These are phyloP conservation scores for Archips xylosteana DNA, from an alignment of 2,888 invertebrate species.

Conservation along the genomic window DNA sequence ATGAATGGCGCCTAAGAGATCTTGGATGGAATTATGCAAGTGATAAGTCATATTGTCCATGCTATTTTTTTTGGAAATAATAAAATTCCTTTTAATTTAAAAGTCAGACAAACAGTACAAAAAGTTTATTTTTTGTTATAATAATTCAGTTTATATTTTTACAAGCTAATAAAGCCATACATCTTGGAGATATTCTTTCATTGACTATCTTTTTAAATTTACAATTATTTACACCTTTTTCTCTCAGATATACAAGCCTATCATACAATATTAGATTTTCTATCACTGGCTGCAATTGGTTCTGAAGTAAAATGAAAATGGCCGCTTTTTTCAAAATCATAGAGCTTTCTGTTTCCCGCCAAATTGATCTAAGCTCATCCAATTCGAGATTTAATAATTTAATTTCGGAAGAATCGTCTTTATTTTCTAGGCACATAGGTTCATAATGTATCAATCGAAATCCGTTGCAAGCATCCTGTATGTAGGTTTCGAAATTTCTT, in stretches of 20 bases:
- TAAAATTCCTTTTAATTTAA: too few species aligned
- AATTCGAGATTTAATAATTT: constrained; percentile 51
- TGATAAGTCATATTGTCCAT: too few species aligned
- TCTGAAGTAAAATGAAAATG: constrained; percentile 70
- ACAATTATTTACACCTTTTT: constrained; percentile 64
- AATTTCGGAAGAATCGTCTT: constrained; percentile 30
- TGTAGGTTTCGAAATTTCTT: constrained; percentile 66
- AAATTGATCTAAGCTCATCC: constrained; percentile 61
- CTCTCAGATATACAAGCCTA: constrained; percentile 68
- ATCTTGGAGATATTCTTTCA: constrained; percentile 88
- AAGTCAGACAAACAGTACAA: constrained; percentile 3
- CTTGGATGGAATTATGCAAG: too few species aligned
- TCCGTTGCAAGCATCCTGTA: constrained; percentile 61
- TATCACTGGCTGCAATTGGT: constrained; percentile 66
- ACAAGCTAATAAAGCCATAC: constrained; percentile 85
- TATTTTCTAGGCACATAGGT: constrained; percentile 23
- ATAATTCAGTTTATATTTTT: constrained; percentile 59
- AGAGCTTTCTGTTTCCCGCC: constrained; percentile 57
- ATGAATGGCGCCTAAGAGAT: too few species aligned
- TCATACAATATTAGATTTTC: constrained; percentile 75
- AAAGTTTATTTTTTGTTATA: constrained; percentile 19
- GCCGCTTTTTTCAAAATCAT: constrained; percentile 63
- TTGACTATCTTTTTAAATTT: constrained; percentile 85
- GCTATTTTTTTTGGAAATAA: too few species aligned
- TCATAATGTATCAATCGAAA: constrained; percentile 54